Percentiles rank a stretch among this genome's conserved stretches.
phyloP scores from a whole-genome alignment of 2,888 invertebrate species.

The Coleophora deauratella region DNA sequence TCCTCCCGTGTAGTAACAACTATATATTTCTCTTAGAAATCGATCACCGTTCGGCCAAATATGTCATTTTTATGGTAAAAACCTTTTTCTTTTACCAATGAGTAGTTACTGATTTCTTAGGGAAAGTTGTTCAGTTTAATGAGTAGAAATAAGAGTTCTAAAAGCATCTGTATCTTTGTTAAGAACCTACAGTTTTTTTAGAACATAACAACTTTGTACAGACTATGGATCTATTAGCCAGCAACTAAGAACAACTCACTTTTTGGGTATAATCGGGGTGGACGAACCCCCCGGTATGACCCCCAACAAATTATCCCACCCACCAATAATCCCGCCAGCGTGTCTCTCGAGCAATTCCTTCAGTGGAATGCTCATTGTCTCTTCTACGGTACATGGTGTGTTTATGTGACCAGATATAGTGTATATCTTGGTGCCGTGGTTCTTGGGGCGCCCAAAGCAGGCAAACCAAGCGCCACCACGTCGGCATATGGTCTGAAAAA shows the following conservation, averaged over 20 bases:
- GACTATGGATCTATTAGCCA: too few species aligned
- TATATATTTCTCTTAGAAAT: too few species aligned
- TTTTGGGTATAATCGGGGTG: slow-evolving; percentile 96
- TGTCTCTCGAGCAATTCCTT: slow-evolving; percentile 96
- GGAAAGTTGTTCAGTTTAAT: too few species aligned
- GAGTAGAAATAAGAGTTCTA: too few species aligned
- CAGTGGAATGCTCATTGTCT: slow-evolving; percentile 98
- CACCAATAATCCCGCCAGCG: slow-evolving; percentile 96
- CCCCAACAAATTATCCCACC: slow-evolving; percentile 98
- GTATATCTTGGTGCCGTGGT: slow-evolving; percentile 97
- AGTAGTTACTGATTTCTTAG: too few species aligned
- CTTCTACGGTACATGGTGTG: slow-evolving; percentile 98
- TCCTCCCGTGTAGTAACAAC: too few species aligned
- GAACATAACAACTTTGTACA: too few species aligned
- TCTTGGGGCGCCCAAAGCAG: slow-evolving; percentile 94
- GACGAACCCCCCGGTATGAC: slow-evolving; percentile 99
- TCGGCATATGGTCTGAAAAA: slow-evolving; percentile 87
- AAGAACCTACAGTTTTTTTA: too few species aligned
- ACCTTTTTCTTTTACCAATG: too few species aligned
- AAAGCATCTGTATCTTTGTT: too few species aligned
- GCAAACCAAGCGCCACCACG: slow-evolving; percentile 98
- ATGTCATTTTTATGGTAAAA: too few species aligned
- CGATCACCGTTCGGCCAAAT: too few species aligned
- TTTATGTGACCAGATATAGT: slow-evolving; percentile 99
- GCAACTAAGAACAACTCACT: slow-evolving; percentile 61